Evolutionary conservation across 2,888 invertebrate species (phyloP).

Genomic region (Brachyopa scutellaris): DNA sequence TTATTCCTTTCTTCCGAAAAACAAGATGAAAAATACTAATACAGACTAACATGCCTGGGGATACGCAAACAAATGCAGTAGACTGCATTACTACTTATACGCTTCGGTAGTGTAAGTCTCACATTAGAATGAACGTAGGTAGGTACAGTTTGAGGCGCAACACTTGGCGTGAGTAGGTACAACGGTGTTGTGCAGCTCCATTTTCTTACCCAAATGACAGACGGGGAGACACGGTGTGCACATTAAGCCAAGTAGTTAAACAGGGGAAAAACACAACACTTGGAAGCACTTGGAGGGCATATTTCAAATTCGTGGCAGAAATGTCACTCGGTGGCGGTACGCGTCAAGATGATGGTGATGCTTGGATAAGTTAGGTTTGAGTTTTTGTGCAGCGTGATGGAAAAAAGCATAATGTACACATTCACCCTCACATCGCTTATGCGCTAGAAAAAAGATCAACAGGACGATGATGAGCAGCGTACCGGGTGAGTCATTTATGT

Average conservation of each 20-base stretch:
- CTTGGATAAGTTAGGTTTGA: not conserved
- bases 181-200: not conserved
- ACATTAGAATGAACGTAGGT: not conserved
- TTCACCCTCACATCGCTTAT: not conserved
- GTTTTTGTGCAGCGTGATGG: constrained; percentile 21
- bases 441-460: constrained; percentile 1
- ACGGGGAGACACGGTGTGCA: constrained; percentile 8
- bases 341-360: constrained; percentile 30
- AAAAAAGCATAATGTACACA: too few relatives aligned
- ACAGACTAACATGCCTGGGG: constrained; percentile 35
- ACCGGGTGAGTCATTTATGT: not conserved
- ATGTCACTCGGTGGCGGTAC: constrained; percentile 29
- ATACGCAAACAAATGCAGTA: constrained; percentile 63
- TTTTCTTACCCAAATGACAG: constrained; percentile 18
- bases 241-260: constrained; percentile 58
- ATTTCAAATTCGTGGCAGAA: constrained; percentile 52
- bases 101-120: constrained; percentile 34
- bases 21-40: constrained; percentile 30
- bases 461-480: not conserved
- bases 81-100: constrained; percentile 60
- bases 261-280: constrained; percentile 51
- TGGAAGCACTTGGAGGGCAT: constrained; percentile 34
- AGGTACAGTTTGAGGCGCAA: not conserved
- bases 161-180: constrained; percentile 1
- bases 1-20: constrained; percentile 6